These are phyloP conservation scores for Rutilus rutilus DNA, from an alignment of 2,113 vertebrate genomes.

Conservation along the genomic window DNA sequence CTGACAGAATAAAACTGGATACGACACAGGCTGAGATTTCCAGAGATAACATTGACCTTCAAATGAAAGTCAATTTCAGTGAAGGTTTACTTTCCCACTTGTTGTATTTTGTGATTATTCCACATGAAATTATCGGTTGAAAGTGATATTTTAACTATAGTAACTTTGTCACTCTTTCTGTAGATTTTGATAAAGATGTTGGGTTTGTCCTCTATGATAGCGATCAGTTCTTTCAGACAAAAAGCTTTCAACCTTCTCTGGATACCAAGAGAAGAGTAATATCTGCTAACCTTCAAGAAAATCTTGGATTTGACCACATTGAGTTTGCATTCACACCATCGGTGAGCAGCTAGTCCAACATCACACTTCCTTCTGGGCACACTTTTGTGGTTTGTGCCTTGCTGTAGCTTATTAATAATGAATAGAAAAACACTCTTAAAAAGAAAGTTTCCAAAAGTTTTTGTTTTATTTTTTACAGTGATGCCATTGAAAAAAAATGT, in stretches of 20 bases:
- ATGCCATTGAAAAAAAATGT: too few species aligned
- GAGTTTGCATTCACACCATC: background rate
- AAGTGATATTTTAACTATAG: background rate
- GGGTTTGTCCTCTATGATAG: slow-evolving; percentile 74
- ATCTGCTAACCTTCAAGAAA: slow-evolving; percentile 43
- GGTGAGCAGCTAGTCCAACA: background rate
- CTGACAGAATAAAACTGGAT: slow-evolving; percentile 13
- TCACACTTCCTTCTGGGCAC: too few species aligned
- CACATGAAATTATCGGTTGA: background rate
- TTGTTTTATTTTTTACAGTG: too few species aligned
- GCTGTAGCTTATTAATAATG: too few species aligned
- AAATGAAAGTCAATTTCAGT: background rate
- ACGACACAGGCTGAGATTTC: background rate
- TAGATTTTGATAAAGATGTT: slow-evolving; percentile 23
- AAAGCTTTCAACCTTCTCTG: background rate
- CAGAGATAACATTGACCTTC: background rate
- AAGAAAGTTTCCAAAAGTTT: too few species aligned
- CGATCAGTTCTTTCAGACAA: slow-evolving; percentile 63
- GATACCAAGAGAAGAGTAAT: slow-evolving; percentile 60
- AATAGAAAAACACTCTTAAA: too few species aligned
- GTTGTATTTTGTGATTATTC: background rate
- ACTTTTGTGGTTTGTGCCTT: too few species aligned
- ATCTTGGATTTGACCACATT: slow-evolving; percentile 26
- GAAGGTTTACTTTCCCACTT: background rate
- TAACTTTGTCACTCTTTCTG: background rate